Conservation (phyloP, 2,113 vertebrate species). For the Laticauda colubrina region DNA sequence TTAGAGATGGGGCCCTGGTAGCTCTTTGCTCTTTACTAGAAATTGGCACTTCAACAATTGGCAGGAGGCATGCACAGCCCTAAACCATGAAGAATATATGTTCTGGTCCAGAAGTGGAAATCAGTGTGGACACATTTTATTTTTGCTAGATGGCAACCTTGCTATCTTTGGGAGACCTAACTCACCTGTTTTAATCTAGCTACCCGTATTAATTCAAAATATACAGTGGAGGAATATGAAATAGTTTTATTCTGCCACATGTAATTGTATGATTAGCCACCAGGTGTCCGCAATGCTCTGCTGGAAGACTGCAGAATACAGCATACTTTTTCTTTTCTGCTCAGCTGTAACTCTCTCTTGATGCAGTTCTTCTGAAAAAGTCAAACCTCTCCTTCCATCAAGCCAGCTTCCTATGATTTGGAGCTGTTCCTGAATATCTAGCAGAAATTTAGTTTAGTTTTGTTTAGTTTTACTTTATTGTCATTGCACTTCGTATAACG, state of each 20-base stretch:
- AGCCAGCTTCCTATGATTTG: not conserved
- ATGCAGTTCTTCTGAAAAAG: not conserved
- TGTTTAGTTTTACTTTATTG: no score
- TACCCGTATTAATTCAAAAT: not conserved
- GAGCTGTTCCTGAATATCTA: not conserved
- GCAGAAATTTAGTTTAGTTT: not conserved
- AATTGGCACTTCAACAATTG: not conserved
- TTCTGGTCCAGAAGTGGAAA: not conserved
- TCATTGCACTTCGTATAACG: no score
- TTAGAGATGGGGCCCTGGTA: not conserved
- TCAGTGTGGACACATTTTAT: not conserved
- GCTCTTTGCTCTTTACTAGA: not conserved
- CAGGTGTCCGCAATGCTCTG: not conserved
- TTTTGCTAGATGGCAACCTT: not conserved
- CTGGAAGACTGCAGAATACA: not conserved
- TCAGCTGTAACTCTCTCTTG: not conserved
- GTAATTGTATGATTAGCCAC: constrained; percentile 1
- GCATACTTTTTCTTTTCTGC: not conserved
- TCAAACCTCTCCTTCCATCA: not conserved
- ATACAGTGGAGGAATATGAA: not conserved
- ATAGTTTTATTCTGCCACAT: not conserved
- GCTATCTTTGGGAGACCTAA: not conserved
- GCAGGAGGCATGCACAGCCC: not conserved
- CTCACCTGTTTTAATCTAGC: not conserved
- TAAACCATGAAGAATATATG: not conserved